Base-by-base conservation (phyloP, 2,113 vertebrate species). In the Boulengeromyrus knoepffleri region DNA sequence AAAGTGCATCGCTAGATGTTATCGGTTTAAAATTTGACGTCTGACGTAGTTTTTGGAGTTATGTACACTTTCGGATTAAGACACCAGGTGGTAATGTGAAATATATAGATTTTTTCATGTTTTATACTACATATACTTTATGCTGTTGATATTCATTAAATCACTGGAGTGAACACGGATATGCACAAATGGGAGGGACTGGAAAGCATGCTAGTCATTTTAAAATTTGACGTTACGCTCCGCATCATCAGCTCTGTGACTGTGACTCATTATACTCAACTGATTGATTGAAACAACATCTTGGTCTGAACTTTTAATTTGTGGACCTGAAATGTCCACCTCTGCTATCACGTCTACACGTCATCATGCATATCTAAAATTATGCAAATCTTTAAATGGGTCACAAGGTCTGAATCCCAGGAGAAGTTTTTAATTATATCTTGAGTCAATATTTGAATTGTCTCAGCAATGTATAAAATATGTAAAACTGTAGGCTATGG, bases 11-110 rank as follows among this genome's bases (percentile, higher is more conserved):
- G 31, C 31, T 77, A 77, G 70, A 39, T 36, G 36, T 77, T 36
- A 77, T 80, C 74, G 15, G 5, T 80, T 19, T 80, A 80, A 3
- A 80, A 8, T 77, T 31, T 77, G 31, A 39, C 50, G 42, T 27
- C 74, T 27, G 58, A 47, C 19, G 42, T 85, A 42, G 39, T 42
- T 80, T 80, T 3, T 85, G 17, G 6, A 31, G 62, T 27, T 49
- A 50, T 85, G 36, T 90, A 58, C 85, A 91, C 90, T 90, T 94
- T 93, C 92, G 86, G 0, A 89, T 89, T 49, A 80, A 42, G 88
- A 94, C 93, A 93, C 94, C 94, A 94, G 93, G 92, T 94, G 94
- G 93, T 90, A 93, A 91, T 93, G 92, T 94, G 89, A 90, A 74
- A 56, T 88, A 45, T 13, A 7, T 17, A 7, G 70, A 31, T 9